Evolutionary conservation across 2,797 vertebrate genomes (phyloP).

Genomic region (Manis javanica): DNA sequence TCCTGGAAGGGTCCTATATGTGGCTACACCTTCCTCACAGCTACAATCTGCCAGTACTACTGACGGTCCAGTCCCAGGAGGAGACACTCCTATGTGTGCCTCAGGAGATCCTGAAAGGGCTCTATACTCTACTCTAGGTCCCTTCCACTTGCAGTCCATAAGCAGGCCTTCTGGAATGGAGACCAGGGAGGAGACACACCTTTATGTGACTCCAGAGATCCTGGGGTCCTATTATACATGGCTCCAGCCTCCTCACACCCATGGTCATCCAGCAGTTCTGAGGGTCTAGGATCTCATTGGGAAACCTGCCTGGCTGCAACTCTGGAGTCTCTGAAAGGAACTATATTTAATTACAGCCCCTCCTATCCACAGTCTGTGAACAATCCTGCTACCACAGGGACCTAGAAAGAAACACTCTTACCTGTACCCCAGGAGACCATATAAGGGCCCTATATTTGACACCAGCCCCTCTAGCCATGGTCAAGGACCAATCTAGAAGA

Average conservation of each 20-base stretch:
- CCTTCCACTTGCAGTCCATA: not conserved
- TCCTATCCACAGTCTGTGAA: not conserved
- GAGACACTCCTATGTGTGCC: not conserved
- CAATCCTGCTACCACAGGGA: not conserved
- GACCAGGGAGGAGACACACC: not conserved
- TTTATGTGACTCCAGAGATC: not conserved
- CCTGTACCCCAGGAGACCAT: not conserved
- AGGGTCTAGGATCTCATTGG: not conserved
- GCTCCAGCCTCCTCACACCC: not conserved
- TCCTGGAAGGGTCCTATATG: not conserved
- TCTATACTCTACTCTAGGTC: not conserved
- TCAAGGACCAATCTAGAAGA: not conserved
- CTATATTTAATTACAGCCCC: not conserved
- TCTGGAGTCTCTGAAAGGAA: not conserved
- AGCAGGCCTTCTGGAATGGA: not conserved
- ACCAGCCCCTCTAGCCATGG: not conserved
- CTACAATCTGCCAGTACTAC: not conserved
- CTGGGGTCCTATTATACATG: not conserved
- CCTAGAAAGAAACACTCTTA: not conserved
- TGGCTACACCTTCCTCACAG: not conserved
- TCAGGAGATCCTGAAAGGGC: not conserved
- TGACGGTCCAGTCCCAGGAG: not conserved
- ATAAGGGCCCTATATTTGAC: not conserved
- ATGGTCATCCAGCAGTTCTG: not conserved
- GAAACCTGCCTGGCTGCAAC: not conserved